Evolutionary conservation across 1,140 invertebrate species (phyloP), one percentile per base, ranked within the genome.

Genomic region (Halictus rubicundus): DNA sequence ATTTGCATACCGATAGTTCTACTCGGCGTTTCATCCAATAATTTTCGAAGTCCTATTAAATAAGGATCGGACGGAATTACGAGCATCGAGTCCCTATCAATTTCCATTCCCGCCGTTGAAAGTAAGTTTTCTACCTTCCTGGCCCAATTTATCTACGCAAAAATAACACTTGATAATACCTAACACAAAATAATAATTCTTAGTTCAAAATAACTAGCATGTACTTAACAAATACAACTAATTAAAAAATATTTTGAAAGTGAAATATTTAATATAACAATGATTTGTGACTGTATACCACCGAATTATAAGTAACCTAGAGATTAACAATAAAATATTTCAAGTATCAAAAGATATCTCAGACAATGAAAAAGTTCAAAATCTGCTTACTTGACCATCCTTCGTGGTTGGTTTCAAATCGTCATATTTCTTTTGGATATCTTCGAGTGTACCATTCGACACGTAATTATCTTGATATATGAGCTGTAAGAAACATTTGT

Each of bases 1-100:
- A 8, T 52, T 52, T 25, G 12, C 42, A 49, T 69, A 85, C 82
- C 82, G 12, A 85, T 84, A 1, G 59, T 80, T 42, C 68, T 78
- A 52, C 46, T 75, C 2, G 83, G 39, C 10, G 83, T 84, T 4
- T 54, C 27, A 12, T 84, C 61, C 3, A 85, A 27, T 42, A 85
- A 69, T 14, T 59, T 23, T 0, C 9, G 6, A 25, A 85, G 61
- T 57, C 6, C 14, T 21, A 46, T 12, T 14, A 85, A 68, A 21
- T 76, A 85, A 42, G 5, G 6, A 21, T 25, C 1, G 23, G 46
- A n/a, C 0, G 0, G 0, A 52, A 70, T 10, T 5, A 10, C 0
- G 5, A 85, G 0, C 14, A 9, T 8, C 5, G 42, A 5, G 23
- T 69, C 5, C 2, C 9, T 6, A 65, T 57, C 23, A 4, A 84